A percentile compares a stretch with the other conserved stretches of the same genome.
Conservation (phyloP, 2,888 invertebrate species). For the Eristalinus sepulchralis region DNA sequence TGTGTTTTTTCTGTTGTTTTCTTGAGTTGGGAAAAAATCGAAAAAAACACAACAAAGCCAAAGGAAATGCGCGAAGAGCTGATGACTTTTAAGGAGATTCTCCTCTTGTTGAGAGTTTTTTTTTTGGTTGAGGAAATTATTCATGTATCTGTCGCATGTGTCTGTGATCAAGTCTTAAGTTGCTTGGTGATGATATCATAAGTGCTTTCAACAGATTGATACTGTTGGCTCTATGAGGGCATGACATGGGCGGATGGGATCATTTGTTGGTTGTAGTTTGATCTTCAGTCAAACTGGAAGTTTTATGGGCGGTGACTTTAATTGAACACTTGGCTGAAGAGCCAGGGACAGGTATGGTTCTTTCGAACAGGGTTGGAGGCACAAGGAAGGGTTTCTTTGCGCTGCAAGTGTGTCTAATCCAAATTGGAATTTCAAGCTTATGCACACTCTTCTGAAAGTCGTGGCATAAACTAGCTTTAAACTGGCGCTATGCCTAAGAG, state of each 20-base stretch:
- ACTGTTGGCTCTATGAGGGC: neutral
- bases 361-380: too few relatives aligned
- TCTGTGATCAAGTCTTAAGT: neutral
- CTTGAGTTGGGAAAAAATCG: neutral
- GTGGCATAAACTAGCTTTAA: too few relatives aligned
- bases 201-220: neutral
- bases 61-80: neutral
- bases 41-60: neutral
- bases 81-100: neutral
- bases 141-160: neutral
- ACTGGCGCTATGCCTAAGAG: too few relatives aligned
- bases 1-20: neutral
- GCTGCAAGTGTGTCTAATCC: too few relatives aligned
- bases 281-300: neutral
- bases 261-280: neutral
- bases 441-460: too few relatives aligned
- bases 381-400: too few relatives aligned
- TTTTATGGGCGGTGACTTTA: too few relatives aligned
- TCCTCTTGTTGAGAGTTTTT: neutral
- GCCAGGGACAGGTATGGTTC: too few relatives aligned
- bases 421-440: too few relatives aligned
- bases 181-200: neutral
- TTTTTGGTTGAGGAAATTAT: neutral
- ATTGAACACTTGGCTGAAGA: too few relatives aligned
- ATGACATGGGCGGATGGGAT: neutral